A percentile compares a stretch with the other conserved stretches of the same genome.
Evolutionary conservation across 2,888 invertebrate species (phyloP).

Genomic region (Monochamus alternatus): DNA sequence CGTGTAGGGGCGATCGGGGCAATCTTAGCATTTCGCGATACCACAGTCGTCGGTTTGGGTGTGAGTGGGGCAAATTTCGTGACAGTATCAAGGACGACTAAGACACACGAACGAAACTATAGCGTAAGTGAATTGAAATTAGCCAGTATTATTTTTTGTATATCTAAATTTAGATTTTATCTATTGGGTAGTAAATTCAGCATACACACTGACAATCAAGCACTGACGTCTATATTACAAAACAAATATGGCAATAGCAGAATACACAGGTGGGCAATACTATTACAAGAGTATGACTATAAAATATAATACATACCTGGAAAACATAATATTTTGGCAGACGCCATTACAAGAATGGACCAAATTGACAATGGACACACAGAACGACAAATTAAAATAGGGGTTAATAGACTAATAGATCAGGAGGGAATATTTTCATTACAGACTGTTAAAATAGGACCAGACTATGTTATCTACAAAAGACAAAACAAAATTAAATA

Average conservation of each 20-base stretch:
- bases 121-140: neutral
- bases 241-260: slow-evolving; percentile 23
- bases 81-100: neutral
- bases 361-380: neutral
- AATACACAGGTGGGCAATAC: slow-evolving; percentile 32
- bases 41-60: too few species aligned
- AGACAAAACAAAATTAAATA: neutral
- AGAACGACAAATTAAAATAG: neutral
- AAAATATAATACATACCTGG: slow-evolving; percentile 28
- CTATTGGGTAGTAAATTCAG: slow-evolving; percentile 1
- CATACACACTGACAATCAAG: slow-evolving; percentile 31
- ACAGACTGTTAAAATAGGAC: slow-evolving; percentile 11
- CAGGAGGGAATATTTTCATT: slow-evolving; percentile 9
- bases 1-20: too few species aligned
- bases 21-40: too few species aligned
- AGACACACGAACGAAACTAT: slow-evolving; percentile 10
- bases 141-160: neutral
- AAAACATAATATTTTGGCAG: slow-evolving; percentile 29
- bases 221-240: slow-evolving; percentile 21
- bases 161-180: slow-evolving; percentile 25
- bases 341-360: slow-evolving; percentile 11
- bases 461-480: neutral
- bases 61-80: too few species aligned
- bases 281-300: slow-evolving; percentile 35
- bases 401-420: neutral